Evolutionary conservation across 2,888 invertebrate species (phyloP).

Genomic region (Chaitophorus viminalis): DNA sequence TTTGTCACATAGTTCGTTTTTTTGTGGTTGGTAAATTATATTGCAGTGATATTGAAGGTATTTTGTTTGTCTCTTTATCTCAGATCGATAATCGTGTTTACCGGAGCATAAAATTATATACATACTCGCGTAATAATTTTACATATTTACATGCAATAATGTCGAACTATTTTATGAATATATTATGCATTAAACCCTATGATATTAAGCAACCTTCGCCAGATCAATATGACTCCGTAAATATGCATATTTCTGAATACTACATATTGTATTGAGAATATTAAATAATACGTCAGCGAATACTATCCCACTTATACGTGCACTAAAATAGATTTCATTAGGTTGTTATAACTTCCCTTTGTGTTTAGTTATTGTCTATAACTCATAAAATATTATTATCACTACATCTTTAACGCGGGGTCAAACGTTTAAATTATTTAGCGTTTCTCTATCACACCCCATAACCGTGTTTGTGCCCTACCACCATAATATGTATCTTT

Average conservation of each 20-base stretch:
- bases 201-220: too few relatives aligned
- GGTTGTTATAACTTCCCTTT: neutral
- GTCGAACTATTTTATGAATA: too few relatives aligned
- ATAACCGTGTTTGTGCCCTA: neutral
- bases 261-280: neutral
- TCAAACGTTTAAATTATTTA: conserved; percentile 40
- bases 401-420: conserved; percentile 6
- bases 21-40: too few relatives aligned
- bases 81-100: neutral
- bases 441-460: conserved; percentile 4
- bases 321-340: conserved; percentile 4
- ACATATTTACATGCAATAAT: too few relatives aligned
- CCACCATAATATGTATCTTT: neutral
- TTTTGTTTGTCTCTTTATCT: neutral
- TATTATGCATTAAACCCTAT: too few relatives aligned
- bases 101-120: neutral
- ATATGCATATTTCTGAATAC: neutral
- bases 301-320: neutral
- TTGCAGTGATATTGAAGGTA: too few relatives aligned
- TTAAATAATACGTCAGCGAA: too few relatives aligned
- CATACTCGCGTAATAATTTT: neutral
- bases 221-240: too few relatives aligned
- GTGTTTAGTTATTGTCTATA: neutral
- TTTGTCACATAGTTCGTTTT: too few relatives aligned
- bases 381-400: conserved; percentile 4